Evolutionary conservation across 2,888 invertebrate species (phyloP).

Genomic region (Eupithecia pulchellata): DNA sequence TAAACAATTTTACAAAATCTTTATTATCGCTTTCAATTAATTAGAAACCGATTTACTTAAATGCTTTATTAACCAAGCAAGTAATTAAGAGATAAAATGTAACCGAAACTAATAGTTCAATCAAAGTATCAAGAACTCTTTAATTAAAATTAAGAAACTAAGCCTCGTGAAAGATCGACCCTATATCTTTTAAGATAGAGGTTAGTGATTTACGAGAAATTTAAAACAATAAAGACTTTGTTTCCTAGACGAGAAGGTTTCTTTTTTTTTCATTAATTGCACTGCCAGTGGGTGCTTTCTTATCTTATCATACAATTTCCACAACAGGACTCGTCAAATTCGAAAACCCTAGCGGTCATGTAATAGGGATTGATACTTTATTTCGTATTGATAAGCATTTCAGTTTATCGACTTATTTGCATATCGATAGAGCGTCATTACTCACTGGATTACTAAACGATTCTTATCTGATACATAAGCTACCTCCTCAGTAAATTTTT

Average conservation of each 20-base stretch:
- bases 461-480: constrained; percentile 38
- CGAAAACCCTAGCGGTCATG: constrained; percentile 56
- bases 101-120: constrained; percentile 57
- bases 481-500: constrained; percentile 24
- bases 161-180: constrained; percentile 10
- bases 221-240: constrained; percentile 7
- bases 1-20: constrained; percentile 9
- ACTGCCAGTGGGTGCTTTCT: constrained; percentile 51
- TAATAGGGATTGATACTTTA: constrained; percentile 61
- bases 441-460: constrained; percentile 36
- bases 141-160: constrained; percentile 11
- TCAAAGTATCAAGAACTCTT: constrained; percentile 45
- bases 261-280: constrained; percentile 52
- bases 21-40: constrained; percentile 12
- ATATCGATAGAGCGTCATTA: constrained; percentile 40
- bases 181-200: constrained; percentile 18
- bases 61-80: constrained; percentile 19
- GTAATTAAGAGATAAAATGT: constrained; percentile 48
- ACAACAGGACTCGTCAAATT: constrained; percentile 32
- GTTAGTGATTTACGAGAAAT: neutral
- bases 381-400: constrained; percentile 55
- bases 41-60: constrained; percentile 8
- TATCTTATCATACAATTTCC: constrained; percentile 63
- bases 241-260: neutral
- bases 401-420: constrained; percentile 50